A percentile compares a stretch with the other conserved stretches of the same genome.
phyloP scores from a whole-genome alignment of 2,797 vertebrate species.

The Anguilla megastoma region DNA sequence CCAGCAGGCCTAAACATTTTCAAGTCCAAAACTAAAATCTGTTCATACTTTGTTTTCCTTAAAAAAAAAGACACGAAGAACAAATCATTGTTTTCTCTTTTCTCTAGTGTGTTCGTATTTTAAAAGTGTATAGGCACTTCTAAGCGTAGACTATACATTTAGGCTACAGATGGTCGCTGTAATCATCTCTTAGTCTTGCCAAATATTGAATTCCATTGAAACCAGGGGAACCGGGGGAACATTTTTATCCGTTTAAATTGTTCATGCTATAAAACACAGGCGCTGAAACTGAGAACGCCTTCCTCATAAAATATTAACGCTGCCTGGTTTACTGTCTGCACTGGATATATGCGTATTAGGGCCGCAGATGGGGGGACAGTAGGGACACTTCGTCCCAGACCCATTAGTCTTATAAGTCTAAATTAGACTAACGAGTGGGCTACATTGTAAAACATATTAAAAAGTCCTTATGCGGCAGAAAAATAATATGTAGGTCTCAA shows the following conservation, averaged over 20 bases:
- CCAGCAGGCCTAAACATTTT: no score
- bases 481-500: background rate
- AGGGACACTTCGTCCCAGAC: no score
- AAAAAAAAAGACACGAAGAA: no score
- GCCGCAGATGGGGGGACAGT: background rate
- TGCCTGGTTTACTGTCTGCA: slow-evolving; percentile 19
- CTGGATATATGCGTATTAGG: slow-evolving; percentile 6
- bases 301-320: slow-evolving; percentile 30
- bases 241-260: slow-evolving; percentile 25
- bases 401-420: no score
- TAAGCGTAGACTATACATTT: background rate
- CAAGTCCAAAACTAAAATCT: no score
- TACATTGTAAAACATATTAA: no score
- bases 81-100: no score
- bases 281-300: slow-evolving; percentile 12
- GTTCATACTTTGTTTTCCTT: no score
- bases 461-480: background rate
- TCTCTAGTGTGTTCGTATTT: no score
- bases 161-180: background rate
- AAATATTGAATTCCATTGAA: background rate
- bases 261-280: slow-evolving; percentile 1
- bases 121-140: background rate
- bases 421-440: no score
- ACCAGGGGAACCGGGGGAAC: background rate
- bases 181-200: background rate